Evolutionary conservation across 2,888 invertebrate species (phyloP).

Genomic region (Nomada goodeniana): DNA sequence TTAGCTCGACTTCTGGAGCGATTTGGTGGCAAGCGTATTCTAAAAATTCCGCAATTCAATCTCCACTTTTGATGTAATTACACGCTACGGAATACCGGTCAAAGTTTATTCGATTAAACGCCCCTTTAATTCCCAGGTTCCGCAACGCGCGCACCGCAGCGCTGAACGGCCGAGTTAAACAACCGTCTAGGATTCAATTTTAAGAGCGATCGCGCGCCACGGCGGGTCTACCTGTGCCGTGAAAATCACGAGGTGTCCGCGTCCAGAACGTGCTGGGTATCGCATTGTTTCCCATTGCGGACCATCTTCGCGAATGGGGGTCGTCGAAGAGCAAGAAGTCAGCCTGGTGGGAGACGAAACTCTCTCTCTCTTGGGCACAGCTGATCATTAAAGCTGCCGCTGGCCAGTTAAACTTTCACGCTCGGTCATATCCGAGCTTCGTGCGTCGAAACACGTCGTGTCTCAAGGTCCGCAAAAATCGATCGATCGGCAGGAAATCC

Average conservation of each 20-base stretch:
- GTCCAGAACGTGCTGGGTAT: neutral
- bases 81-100: too few species aligned
- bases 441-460: constrained; percentile 54
- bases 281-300: constrained; percentile 13
- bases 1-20: too few species aligned
- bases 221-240: too few species aligned
- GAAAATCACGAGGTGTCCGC: neutral
- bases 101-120: too few species aligned
- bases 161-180: too few species aligned
- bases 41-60: too few species aligned
- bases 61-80: too few species aligned
- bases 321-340: constrained; percentile 44
- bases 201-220: neutral
- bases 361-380: constrained; percentile 79
- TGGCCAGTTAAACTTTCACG: constrained; percentile 83
- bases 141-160: too few species aligned
- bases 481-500: neutral
- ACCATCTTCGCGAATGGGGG: constrained; percentile 45
- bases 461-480: constrained; percentile 51
- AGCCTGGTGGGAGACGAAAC: constrained; percentile 77
- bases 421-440: constrained; percentile 77
- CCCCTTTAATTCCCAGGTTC: too few species aligned
- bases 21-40: too few species aligned
- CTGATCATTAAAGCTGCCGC: constrained; percentile 79
- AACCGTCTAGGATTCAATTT: too few species aligned